Conservation (phyloP, 2,113 vertebrate genomes). For the Rhodinocichla rosea region DNA sequence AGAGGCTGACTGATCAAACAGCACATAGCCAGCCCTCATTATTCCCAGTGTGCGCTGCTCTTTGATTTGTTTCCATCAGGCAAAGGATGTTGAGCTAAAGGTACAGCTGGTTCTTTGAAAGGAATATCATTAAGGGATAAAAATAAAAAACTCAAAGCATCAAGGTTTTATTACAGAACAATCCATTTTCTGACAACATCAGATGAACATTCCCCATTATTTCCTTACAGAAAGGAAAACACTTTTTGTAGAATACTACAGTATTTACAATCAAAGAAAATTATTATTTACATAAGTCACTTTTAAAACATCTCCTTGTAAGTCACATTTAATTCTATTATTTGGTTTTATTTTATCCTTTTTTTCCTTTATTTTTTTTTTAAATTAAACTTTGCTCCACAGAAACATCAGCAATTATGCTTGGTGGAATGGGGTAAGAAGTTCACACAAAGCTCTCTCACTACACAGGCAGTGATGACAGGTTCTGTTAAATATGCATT, state of each 20-base stretch:
- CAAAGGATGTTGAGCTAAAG: not conserved
- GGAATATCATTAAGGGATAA: not conserved
- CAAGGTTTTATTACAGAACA: not conserved
- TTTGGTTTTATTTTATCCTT: not conserved
- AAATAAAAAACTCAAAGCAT: not conserved
- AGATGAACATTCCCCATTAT: not conserved
- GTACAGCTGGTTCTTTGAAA: not conserved
- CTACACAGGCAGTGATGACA: not conserved
- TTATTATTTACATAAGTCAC: not conserved
- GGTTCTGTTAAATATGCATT: constrained; percentile 12
- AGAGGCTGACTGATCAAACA: not conserved
- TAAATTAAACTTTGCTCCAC: not conserved
- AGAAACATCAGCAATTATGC: not conserved
- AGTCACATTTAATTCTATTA: not conserved
- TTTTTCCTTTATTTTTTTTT: not conserved
- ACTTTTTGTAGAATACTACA: not conserved
- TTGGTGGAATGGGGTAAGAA: not conserved
- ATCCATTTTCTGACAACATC: not conserved
- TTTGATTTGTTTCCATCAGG: not conserved
- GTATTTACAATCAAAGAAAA: not conserved
- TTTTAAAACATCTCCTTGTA: not conserved
- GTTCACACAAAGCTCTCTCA: not conserved
- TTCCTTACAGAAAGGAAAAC: not conserved
- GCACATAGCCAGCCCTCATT: not conserved
- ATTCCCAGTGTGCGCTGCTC: not conserved